Conservation (phyloP, 1,140 invertebrate species). For the Danaus melanippus region DNA sequence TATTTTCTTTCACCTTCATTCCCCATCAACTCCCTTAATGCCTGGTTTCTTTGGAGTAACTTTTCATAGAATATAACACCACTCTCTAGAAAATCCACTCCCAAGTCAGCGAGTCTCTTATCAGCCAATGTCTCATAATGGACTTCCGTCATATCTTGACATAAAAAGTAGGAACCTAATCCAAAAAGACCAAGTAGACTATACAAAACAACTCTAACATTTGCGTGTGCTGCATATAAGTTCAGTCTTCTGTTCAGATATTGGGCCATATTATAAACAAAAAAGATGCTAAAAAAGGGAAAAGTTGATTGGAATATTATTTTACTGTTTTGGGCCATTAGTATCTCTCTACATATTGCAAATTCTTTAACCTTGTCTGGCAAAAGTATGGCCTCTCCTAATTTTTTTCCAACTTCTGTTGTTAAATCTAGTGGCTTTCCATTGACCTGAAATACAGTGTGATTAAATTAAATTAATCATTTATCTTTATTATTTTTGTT, state of each 20-base stretch:
- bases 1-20: constrained; percentile 73
- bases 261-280: constrained; percentile 67
- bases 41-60: constrained; percentile 79
- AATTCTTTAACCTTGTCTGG: constrained; percentile 84
- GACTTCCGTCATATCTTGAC: constrained; percentile 76
- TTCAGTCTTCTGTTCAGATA: constrained; percentile 72
- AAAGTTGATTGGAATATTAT: constrained; percentile 71
- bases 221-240: constrained; percentile 69
- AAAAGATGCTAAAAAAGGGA: constrained; percentile 59
- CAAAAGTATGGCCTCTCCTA: constrained; percentile 78
- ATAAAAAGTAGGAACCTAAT: constrained; percentile 74
- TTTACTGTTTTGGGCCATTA: constrained; percentile 73
- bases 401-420: constrained; percentile 72
- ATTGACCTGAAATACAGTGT: constrained; percentile 64
- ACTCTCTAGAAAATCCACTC: constrained; percentile 77
- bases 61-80: constrained; percentile 85
- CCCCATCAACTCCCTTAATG: constrained; percentile 78
- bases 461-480: constrained; percentile 6
- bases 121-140: constrained; percentile 77
- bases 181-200: constrained; percentile 73
- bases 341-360: constrained; percentile 82
- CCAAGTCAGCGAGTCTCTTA: constrained; percentile 73
- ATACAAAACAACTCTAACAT: constrained; percentile 73
- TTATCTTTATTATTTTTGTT: not conserved
- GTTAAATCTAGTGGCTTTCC: constrained; percentile 75